Conservation (phyloP, 2,888 invertebrate genomes). For the Suillia variegata region DNA sequence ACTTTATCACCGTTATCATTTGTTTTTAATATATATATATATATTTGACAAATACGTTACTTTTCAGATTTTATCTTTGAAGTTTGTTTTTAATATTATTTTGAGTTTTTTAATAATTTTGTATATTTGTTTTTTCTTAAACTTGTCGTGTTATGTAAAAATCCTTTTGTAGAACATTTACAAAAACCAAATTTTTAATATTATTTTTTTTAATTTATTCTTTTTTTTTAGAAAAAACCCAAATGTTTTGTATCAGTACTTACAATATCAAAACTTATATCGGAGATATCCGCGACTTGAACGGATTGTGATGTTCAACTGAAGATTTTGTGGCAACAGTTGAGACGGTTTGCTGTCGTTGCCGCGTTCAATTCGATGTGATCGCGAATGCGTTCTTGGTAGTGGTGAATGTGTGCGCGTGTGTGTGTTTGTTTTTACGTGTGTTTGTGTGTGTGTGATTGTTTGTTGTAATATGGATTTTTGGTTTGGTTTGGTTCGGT, state of each 20-base stretch:
- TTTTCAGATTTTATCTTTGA: not conserved
- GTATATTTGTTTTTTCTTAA: not conserved
- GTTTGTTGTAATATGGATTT: constrained; percentile 15
- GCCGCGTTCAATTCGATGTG: constrained; percentile 33
- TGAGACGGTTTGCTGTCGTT: constrained; percentile 58
- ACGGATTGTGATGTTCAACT: constrained; percentile 64
- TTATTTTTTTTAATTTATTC: constrained; percentile 25
- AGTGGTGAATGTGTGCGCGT: constrained; percentile 26
- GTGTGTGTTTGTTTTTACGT: constrained; percentile 22
- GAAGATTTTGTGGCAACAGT: constrained; percentile 59
- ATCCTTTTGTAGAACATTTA: not conserved
- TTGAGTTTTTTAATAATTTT: not conserved
- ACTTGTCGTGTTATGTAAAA: not conserved
- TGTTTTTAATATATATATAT: too few relatives aligned
- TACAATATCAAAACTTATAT: constrained; percentile 60
- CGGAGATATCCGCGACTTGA: constrained; percentile 63
- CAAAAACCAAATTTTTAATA: not conserved
- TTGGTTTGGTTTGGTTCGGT: constrained; percentile 18
- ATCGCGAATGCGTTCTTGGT: constrained; percentile 42
- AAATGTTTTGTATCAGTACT: constrained; percentile 51
- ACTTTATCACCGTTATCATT: too few relatives aligned
- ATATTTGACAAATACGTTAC: not conserved
- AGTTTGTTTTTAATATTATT: too few relatives aligned
- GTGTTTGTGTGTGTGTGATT: constrained; percentile 22
- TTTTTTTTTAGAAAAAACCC: too few relatives aligned